phyloP scores from a whole-genome alignment of 2,113 vertebrate species.

The Puma concolor region DNA sequence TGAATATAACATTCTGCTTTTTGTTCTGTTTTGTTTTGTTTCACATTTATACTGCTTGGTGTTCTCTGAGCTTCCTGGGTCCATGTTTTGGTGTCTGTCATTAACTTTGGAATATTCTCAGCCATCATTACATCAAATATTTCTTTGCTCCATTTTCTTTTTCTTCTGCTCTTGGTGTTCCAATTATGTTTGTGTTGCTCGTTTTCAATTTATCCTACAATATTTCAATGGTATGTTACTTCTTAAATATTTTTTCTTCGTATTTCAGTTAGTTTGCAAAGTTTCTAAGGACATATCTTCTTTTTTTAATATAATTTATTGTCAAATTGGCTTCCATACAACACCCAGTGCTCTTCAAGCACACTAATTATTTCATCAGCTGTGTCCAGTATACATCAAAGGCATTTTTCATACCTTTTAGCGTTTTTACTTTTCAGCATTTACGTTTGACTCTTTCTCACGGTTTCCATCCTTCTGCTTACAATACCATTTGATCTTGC shows the following conservation, averaged over 20 bases:
- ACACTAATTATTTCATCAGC: not conserved
- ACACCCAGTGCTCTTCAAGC: not conserved
- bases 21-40: not conserved
- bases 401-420: not conserved
- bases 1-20: not conserved
- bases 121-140: not conserved
- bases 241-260: not conserved
- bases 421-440: not conserved
- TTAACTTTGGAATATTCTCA: not conserved
- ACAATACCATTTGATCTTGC: not conserved
- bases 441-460: not conserved
- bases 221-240: not conserved
- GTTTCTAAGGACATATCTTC: not conserved
- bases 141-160: not conserved
- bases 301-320: too few relatives aligned
- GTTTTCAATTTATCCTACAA: not conserved
- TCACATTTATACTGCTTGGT: not conserved
- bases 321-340: too few relatives aligned
- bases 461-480: not conserved
- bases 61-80: not conserved
- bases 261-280: not conserved
- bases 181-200: not conserved
- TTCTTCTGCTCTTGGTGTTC: not conserved
- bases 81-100: not conserved
- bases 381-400: not conserved